Conservation (phyloP, 2,113 vertebrate genomes). For the Donacobius atricapilla region DNA sequence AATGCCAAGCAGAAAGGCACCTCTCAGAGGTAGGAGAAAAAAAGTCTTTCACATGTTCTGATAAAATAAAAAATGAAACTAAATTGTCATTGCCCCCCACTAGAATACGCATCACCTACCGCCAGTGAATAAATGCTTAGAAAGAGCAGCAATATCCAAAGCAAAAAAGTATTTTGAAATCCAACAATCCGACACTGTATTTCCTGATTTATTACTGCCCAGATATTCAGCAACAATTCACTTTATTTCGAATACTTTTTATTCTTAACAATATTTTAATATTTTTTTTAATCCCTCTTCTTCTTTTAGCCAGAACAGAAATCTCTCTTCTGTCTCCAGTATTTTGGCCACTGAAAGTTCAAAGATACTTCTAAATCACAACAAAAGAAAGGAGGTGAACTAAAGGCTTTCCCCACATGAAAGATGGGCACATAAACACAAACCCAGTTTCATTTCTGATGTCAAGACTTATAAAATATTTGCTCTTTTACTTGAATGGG, state of each 20-base stretch:
- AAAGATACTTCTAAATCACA: background rate
- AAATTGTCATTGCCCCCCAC: accelerated
- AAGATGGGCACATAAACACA: background rate
- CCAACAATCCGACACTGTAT: background rate
- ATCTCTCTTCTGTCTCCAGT: background rate
- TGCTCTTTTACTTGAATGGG: background rate
- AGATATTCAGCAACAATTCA: background rate
- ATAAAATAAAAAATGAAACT: background rate
- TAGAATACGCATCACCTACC: background rate
- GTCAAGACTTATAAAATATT: background rate
- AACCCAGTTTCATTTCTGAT: background rate
- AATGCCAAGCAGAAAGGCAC: background rate
- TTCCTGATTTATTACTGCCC: background rate
- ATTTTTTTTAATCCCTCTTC: background rate
- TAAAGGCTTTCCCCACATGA: background rate
- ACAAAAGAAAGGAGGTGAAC: background rate
- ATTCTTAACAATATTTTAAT: background rate
- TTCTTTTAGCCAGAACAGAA: background rate
- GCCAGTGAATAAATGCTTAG: background rate
- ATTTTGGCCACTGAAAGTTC: background rate
- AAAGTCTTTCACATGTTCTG: background rate
- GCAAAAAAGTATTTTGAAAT: background rate
- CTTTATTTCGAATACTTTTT: background rate
- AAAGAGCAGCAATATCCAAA: background rate
- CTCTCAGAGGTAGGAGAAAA: background rate